These are phyloP conservation scores for Polyodon spathula DNA, from an alignment of 2,113 vertebrate species.

Conservation along the genomic window DNA sequence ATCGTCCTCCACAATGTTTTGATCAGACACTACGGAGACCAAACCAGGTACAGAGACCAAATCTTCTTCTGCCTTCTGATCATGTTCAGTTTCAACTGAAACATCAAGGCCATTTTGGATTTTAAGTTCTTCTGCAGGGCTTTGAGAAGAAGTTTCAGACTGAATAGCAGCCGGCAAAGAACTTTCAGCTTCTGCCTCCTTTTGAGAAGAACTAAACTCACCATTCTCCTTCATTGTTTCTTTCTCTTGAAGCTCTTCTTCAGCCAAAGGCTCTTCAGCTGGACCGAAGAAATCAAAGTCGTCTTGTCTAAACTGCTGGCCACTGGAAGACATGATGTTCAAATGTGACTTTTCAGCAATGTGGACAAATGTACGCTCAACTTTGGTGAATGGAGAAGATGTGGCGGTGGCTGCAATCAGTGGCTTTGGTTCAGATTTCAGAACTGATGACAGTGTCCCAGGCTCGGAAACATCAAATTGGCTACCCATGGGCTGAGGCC, in stretches of 20 bases:
- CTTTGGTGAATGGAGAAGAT: constrained; percentile 90
- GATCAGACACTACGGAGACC: constrained; percentile 9
- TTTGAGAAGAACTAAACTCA: constrained; percentile 28
- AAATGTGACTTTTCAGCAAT: constrained; percentile 89
- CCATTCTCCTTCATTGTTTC: constrained; percentile 34
- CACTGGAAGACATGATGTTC: constrained; percentile 83
- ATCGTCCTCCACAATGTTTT: constrained; percentile 32
- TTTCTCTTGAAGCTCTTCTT: constrained; percentile 40
- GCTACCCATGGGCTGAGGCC: constrained; percentile 57
- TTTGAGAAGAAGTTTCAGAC: constrained; percentile 30
- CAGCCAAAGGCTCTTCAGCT: constrained; percentile 41
- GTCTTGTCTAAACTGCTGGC: constrained; percentile 53
- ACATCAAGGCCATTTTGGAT: constrained; percentile 30
- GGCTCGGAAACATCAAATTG: constrained; percentile 74
- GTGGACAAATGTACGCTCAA: constrained; percentile 89
- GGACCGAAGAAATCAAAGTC: constrained; percentile 43
- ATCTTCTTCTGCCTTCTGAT: constrained; percentile 24
- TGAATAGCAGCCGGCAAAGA: constrained; percentile 27
- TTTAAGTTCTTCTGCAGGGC: constrained; percentile 23
- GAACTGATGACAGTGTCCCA: constrained; percentile 70
- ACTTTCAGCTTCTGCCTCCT: constrained; percentile 40
- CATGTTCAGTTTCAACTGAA: constrained; percentile 22
- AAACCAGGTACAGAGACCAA: constrained; percentile 10
- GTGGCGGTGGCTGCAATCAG: constrained; percentile 49
- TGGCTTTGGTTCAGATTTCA: constrained; percentile 74